phyloP scores from a whole-genome alignment of 2,888 invertebrate genomes.

The Hemistola chrysoprasaria region DNA sequence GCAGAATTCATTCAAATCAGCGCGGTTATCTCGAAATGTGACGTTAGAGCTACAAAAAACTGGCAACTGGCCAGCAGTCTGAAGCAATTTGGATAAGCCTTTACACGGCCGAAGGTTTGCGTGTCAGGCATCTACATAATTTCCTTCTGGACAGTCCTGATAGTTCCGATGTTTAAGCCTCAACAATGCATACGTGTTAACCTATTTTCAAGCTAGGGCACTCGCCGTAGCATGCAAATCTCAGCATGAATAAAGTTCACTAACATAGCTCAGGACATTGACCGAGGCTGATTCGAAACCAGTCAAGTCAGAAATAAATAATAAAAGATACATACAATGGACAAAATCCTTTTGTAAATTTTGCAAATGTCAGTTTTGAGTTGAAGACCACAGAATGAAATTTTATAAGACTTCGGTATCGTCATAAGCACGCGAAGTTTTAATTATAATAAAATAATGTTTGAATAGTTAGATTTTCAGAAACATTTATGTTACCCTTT shows the following conservation, averaged over 20 bases:
- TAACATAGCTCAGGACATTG: slow-evolving; percentile 1
- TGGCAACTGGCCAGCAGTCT: slow-evolving; percentile 30
- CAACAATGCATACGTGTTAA: slow-evolving; percentile 35
- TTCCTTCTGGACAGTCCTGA: slow-evolving; percentile 39
- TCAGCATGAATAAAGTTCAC: slow-evolving; percentile 1
- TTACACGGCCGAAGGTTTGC: slow-evolving; percentile 33
- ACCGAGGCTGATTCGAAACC: slow-evolving; percentile 6
- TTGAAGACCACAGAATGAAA: slow-evolving; percentile 2
- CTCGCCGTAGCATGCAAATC: slow-evolving; percentile 22
- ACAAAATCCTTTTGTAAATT: neutral
- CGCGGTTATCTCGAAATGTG: slow-evolving; percentile 21
- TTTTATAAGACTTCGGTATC: too few relatives aligned
- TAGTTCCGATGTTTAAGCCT: slow-evolving; percentile 40
- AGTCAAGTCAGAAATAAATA: neutral
- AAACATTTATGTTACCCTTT: too few relatives aligned
- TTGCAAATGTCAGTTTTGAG: slow-evolving; percentile 1
- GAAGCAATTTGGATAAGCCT: slow-evolving; percentile 37
- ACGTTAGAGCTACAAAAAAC: slow-evolving; percentile 27
- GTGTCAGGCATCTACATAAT: slow-evolving; percentile 43
- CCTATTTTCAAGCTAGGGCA: slow-evolving; percentile 19
- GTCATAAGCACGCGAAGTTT: too few relatives aligned
- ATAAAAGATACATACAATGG: too few relatives aligned
- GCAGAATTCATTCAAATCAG: slow-evolving; percentile 18
- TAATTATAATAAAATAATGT: too few relatives aligned
- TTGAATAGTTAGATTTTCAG: too few relatives aligned